Evolutionary conservation across 2,888 invertebrate genomes (phyloP), one percentile per base, ranked within the genome.

Genomic region (Parapristionchus giblindavisi): DNA sequence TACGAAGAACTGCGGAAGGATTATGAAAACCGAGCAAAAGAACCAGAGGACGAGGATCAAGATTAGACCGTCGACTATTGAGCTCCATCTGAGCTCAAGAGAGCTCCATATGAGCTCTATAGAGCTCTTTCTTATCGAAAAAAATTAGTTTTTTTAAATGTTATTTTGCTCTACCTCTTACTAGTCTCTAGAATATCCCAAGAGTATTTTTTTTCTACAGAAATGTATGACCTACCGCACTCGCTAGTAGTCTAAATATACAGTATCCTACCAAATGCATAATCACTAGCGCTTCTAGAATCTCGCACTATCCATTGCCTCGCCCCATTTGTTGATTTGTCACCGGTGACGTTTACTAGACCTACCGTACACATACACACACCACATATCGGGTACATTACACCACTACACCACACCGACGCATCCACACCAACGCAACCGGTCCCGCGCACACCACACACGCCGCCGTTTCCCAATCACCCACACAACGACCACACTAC

Each of bases 11-110:
- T 63, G 52, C 65, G 61, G 54, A 75, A 75, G 14, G 75, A 61
- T 36, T 54, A 75, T 36, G 65, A 51, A 43, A 61, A 54, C 17
- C 75, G 75, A 27, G 75, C 52, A 43, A 61, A 65, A 14, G 75
- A 75, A 40, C 70, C 70, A 17, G 75, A 75, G 75, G 75, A 75
- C 29, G 63, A 65, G 29, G 63, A 65, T 65, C 43, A 43, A 65
- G 40, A 40, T 65, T 65, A 43, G 63, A 65, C 32, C 63, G 40
- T n/a, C 29, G 43, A 65, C 32, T 43, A 38, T 38, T 61, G 61
- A 61, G 36, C 38, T 61, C 34, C 17, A n/a, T n/a, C n/a, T n/a
- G n/a, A 5, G 24, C 27, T 40, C 29, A 27, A 32, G 56, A 61
- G n/a, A 36, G 36, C 34, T 36, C 27, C 60, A n/a, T 24, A 34